A percentile compares a stretch with the other conserved stretches of the same genome.
Evolutionary conservation across 2,113 vertebrate species (phyloP).

Genomic region (Odontesthes bonariensis): DNA sequence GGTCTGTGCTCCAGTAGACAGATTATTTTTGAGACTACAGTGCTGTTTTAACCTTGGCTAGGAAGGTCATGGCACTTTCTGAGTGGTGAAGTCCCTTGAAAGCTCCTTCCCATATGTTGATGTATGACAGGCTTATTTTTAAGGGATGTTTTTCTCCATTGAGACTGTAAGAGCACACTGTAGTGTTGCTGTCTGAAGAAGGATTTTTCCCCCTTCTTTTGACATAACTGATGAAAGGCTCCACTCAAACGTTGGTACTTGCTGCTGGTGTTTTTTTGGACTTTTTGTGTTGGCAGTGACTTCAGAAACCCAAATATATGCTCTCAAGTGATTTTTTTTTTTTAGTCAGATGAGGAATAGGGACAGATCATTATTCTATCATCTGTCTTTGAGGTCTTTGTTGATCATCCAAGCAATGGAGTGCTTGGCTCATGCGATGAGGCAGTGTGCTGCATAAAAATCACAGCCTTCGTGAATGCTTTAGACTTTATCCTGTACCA

Average conservation of each 20-base stretch:
- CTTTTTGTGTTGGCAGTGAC: slow-evolving; percentile 1
- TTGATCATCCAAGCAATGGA: not conserved
- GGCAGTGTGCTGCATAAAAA: not conserved
- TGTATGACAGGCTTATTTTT: slow-evolving; percentile 68
- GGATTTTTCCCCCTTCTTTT: slow-evolving; percentile 21
- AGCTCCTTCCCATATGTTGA: slow-evolving; percentile 67
- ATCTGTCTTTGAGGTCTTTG: not conserved
- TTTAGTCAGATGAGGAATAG: not conserved
- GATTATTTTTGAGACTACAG: slow-evolving; percentile 55
- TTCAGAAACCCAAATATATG: no score
- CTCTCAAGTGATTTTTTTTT: not conserved
- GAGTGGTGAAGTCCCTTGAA: slow-evolving; percentile 66
- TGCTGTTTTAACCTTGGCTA: slow-evolving; percentile 72
- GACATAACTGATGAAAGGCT: slow-evolving; percentile 66
- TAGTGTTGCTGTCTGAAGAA: slow-evolving; percentile 55
- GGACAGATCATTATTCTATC: not conserved
- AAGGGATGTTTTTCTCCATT: slow-evolving; percentile 71
- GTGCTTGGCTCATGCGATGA: not conserved
- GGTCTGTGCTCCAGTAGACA: slow-evolving; percentile 47
- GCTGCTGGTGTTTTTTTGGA: slow-evolving; percentile 28
- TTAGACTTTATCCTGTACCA: not conserved
- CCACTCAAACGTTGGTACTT: slow-evolving; percentile 45
- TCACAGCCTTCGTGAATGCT: not conserved
- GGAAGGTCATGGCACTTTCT: slow-evolving; percentile 61
- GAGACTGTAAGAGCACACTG: slow-evolving; percentile 53